These are phyloP conservation scores for Scomber scombrus DNA, from an alignment of 2,113 vertebrate genomes.

Conservation along the genomic window DNA sequence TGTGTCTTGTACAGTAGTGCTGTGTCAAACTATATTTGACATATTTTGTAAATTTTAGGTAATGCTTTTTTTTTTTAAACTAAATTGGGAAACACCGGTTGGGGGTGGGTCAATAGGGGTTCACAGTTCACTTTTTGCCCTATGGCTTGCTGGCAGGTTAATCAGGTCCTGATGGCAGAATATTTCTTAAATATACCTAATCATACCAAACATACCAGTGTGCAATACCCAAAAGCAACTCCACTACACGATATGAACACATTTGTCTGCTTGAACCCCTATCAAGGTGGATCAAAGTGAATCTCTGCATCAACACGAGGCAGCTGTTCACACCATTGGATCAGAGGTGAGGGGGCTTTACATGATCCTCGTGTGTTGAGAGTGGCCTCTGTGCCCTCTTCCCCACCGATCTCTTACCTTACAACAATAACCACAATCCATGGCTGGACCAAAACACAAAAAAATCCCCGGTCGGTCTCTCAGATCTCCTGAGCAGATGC, in stretches of 20 bases:
- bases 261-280: conserved; percentile 45
- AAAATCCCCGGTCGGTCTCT: conserved; percentile 51
- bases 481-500: conserved; percentile 76
- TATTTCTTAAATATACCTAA: conserved; percentile 26
- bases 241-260: conserved; percentile 20
- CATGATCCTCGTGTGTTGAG: conserved; percentile 80
- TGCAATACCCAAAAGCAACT: conserved; percentile 49
- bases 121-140: neutral
- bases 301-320: conserved; percentile 71
- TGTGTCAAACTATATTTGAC: too few relatives aligned
- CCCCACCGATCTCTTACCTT: conserved; percentile 72
- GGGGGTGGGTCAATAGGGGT: neutral
- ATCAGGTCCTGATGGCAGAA: conserved; percentile 33
- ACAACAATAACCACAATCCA: conserved; percentile 79
- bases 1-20: too few relatives aligned
- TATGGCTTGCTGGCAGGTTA: neutral
- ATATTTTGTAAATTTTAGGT: too few relatives aligned
- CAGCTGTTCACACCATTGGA: conserved; percentile 78
- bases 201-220: conserved; percentile 25
- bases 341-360: conserved; percentile 81
- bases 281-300: conserved; percentile 82
- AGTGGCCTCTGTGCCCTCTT: conserved; percentile 62
- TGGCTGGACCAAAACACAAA: conserved; percentile 57
- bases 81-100: neutral
- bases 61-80: neutral